phyloP scores from a whole-genome alignment of 2,797 vertebrate genomes.

The Eulemur albifrons region DNA sequence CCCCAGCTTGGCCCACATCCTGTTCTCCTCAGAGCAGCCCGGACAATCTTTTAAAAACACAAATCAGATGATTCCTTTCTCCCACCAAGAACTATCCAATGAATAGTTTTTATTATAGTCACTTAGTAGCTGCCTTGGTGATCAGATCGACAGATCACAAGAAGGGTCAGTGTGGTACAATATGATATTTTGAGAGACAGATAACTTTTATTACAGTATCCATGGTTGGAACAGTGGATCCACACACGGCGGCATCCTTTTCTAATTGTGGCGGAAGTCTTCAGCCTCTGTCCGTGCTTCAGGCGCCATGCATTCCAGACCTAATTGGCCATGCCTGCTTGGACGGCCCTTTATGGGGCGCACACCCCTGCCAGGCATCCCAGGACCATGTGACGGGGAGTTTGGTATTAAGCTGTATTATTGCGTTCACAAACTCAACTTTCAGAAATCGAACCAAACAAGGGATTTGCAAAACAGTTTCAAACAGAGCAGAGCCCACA shows the following conservation, averaged over 20 bases:
- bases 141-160: not conserved
- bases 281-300: not conserved
- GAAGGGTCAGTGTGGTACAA: not conserved
- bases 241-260: not conserved
- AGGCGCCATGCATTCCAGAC: not conserved
- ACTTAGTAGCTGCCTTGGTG: not conserved
- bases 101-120: not conserved
- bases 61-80: not conserved
- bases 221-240: not conserved
- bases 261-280: not conserved
- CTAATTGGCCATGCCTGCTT: conserved; percentile 17
- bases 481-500: conserved; percentile 70
- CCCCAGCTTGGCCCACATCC: not conserved
- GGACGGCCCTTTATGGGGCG: not conserved
- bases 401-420: conserved; percentile 70
- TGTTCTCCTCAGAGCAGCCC: not conserved
- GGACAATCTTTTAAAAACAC: not conserved
- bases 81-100: not conserved
- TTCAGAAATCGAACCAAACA: conserved; percentile 76
- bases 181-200: not conserved
- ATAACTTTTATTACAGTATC: not conserved
- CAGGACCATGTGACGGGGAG: conserved; percentile 38
- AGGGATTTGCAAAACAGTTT: conserved; percentile 78
- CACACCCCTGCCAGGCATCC: conserved; percentile 32
- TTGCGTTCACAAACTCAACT: conserved; percentile 63